Evolutionary conservation across 2,113 vertebrate species (phyloP).

Genomic region (Centropus unirufus): DNA sequence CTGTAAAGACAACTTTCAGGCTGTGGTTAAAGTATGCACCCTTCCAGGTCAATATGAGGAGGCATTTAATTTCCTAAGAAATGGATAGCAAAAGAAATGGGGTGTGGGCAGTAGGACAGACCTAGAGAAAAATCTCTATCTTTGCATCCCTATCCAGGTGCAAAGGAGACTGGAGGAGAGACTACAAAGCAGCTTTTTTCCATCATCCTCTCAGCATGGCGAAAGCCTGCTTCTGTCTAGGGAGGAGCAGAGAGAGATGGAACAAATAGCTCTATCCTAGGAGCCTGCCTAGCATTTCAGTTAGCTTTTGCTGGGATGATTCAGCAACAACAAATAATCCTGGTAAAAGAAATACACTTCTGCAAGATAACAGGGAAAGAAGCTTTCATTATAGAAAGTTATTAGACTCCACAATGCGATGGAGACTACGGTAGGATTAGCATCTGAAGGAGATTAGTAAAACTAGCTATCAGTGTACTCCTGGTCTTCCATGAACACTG

Average conservation of each 20-base stretch:
- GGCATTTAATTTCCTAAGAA: not conserved
- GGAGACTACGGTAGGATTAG: not conserved
- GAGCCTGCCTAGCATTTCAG: not conserved
- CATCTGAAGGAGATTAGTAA: not conserved
- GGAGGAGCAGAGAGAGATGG: not conserved
- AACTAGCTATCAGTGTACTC: not conserved
- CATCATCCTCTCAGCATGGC: not conserved
- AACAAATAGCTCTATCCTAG: not conserved
- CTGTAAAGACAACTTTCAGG: not conserved
- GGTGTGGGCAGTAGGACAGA: not conserved
- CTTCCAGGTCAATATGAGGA: not conserved
- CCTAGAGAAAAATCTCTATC: not conserved
- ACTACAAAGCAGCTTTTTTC: not conserved
- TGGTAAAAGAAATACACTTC: not conserved
- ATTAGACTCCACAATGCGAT: not conserved
- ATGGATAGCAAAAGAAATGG: accelerated
- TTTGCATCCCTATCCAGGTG: not conserved
- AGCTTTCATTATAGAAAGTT: not conserved
- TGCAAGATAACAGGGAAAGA: not conserved
- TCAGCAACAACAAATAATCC: not conserved
- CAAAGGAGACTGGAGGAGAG: not conserved
- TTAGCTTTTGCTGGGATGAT: not conserved
- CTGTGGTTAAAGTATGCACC: not conserved
- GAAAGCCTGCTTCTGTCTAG: not conserved
- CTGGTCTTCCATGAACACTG: not conserved